A percentile compares a stretch with the other conserved stretches of the same genome.
phyloP scores from a whole-genome alignment of 2,888 invertebrate species.

The Parnassius apollo region DNA sequence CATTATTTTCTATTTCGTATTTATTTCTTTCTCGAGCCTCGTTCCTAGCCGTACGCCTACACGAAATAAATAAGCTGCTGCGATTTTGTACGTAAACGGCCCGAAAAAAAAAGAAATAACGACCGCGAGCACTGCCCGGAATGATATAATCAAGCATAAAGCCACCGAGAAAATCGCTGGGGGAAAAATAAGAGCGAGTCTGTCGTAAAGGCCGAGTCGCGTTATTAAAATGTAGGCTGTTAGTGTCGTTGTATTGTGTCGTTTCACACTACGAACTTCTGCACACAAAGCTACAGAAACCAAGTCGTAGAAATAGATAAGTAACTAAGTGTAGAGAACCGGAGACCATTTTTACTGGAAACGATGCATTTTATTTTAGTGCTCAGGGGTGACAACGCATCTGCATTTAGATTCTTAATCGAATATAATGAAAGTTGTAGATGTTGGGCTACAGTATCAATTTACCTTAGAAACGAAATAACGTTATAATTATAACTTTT shows the following conservation, averaged over 20 bases:
- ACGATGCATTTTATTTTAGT: too few relatives aligned
- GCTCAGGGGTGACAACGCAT: too few relatives aligned
- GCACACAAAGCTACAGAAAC: neutral
- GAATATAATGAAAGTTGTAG: too few relatives aligned
- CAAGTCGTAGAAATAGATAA: too few relatives aligned
- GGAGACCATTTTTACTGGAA: too few relatives aligned
- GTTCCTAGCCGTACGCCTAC: slow-evolving; percentile 19
- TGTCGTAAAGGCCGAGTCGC: slow-evolving; percentile 32
- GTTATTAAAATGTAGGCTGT: slow-evolving; percentile 30
- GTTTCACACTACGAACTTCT: neutral
- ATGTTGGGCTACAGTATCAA: too few relatives aligned
- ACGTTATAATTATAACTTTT: too few relatives aligned
- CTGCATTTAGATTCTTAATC: too few relatives aligned
- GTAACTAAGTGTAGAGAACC: too few relatives aligned
- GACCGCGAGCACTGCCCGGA: slow-evolving; percentile 34
- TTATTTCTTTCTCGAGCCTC: neutral
- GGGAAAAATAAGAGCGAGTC: slow-evolving; percentile 33
- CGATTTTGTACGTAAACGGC: slow-evolving; percentile 24
- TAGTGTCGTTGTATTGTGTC: neutral
- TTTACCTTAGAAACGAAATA: too few relatives aligned
- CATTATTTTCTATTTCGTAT: neutral
- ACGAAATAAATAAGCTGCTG: slow-evolving; percentile 7
- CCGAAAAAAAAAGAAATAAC: slow-evolving; percentile 30
- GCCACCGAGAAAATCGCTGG: slow-evolving; percentile 23
- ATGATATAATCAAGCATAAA: slow-evolving; percentile 36